phyloP scores from a whole-genome alignment of 2,113 vertebrate species.

The Petrocephalus microphthalmus region DNA sequence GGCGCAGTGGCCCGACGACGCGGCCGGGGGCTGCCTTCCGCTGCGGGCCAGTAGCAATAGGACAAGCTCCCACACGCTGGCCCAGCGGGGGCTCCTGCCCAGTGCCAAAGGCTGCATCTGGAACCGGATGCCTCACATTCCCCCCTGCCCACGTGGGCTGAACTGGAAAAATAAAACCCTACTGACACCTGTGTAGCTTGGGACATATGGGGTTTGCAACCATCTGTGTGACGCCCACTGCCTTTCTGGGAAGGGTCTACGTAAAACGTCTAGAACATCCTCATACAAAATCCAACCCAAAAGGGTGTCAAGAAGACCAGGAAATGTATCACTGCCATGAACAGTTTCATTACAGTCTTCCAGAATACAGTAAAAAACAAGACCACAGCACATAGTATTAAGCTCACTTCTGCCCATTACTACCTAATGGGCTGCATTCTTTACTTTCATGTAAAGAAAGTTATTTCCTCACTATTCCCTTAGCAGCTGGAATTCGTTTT shows the following conservation, averaged over 20 bases:
- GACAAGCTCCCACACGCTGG: conserved; percentile 5
- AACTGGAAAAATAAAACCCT: background rate
- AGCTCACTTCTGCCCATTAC: background rate
- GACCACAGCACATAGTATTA: background rate
- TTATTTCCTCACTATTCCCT: background rate
- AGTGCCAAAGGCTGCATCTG: background rate
- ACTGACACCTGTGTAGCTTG: background rate
- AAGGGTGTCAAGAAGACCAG: background rate
- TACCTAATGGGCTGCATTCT: background rate
- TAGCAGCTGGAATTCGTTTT: background rate
- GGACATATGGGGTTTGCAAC: background rate
- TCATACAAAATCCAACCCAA: background rate
- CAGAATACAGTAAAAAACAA: background rate
- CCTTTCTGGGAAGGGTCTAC: background rate
- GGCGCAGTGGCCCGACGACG: background rate
- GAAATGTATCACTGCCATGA: background rate
- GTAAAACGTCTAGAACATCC: background rate
- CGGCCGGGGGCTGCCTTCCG: background rate
- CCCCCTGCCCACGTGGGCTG: background rate
- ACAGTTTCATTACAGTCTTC: background rate
- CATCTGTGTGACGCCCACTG: background rate
- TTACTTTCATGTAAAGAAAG: background rate
- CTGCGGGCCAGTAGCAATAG: background rate
- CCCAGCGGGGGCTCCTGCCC: background rate
- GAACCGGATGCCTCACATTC: background rate